Evolutionary conservation across 2,113 vertebrate species (phyloP).

Genomic region (Stegastes partitus): DNA sequence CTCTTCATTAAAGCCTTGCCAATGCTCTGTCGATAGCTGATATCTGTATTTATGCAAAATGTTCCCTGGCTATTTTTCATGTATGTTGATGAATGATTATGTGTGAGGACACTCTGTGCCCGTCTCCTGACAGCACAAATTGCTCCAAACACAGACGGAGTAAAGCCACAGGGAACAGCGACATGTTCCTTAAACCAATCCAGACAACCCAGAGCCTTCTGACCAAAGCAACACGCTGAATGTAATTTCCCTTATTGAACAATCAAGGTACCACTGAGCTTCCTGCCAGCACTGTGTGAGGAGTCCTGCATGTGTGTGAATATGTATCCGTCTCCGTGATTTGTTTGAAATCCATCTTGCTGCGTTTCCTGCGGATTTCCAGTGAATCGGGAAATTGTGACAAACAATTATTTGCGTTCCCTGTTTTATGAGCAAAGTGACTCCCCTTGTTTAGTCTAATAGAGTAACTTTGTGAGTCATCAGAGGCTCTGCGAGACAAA

Average conservation of each 20-base stretch:
- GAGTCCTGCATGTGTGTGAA: slow-evolving; percentile 16
- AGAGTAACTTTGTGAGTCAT: slow-evolving; percentile 67
- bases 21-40: slow-evolving; percentile 15
- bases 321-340: slow-evolving; percentile 21
- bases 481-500: slow-evolving; percentile 36
- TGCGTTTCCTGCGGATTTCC: slow-evolving; percentile 56
- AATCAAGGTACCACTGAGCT: slow-evolving; percentile 41
- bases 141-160: slow-evolving; percentile 16
- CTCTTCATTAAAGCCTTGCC: neutral
- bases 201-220: slow-evolving; percentile 16
- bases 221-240: slow-evolving; percentile 49
- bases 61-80: slow-evolving; percentile 22
- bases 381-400: slow-evolving; percentile 38
- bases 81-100: slow-evolving; percentile 45
- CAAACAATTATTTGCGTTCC: slow-evolving; percentile 42
- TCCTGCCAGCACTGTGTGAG: slow-evolving; percentile 3
- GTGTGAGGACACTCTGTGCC: slow-evolving; percentile 38
- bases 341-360: slow-evolving; percentile 10
- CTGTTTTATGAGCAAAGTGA: slow-evolving; percentile 38
- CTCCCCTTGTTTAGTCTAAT: slow-evolving; percentile 45
- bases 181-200: slow-evolving; percentile 50
- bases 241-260: slow-evolving; percentile 57
- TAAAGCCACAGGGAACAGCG: slow-evolving; percentile 32
- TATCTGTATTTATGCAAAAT: neutral
- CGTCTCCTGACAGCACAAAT: slow-evolving; percentile 32